Conservation (phyloP, 2,888 invertebrate species). For the Galeopsomyia nigrocyanea region DNA sequence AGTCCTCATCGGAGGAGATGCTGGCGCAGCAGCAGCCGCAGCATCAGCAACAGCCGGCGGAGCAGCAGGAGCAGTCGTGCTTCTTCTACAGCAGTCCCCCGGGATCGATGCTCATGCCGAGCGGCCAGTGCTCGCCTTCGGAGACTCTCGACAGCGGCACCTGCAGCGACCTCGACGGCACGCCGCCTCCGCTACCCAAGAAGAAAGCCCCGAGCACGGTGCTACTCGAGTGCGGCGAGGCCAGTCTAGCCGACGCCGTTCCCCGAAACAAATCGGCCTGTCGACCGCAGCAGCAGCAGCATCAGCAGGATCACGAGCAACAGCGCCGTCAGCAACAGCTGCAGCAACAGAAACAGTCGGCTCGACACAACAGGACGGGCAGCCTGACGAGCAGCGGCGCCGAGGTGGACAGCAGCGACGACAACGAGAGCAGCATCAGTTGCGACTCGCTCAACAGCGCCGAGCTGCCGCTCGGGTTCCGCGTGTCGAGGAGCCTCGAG, state of each 20-base stretch:
- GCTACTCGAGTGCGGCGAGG: conserved; percentile 49
- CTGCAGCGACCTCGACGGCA: conserved; percentile 85
- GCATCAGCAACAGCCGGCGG: conserved; percentile 48
- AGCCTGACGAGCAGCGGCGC: conserved; percentile 76
- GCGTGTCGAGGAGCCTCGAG: conserved; percentile 16
- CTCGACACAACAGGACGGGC: conserved; percentile 69
- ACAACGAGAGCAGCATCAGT: conserved; percentile 82
- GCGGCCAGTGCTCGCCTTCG: conserved; percentile 86
- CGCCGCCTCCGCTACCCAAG: conserved; percentile 78
- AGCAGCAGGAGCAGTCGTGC: conserved; percentile 57
- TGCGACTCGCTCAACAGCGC: conserved; percentile 86
- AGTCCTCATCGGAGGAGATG: conserved; percentile 21
- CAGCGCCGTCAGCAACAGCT: conserved; percentile 72
- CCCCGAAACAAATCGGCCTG: too few relatives aligned
- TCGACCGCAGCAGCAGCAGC: conserved; percentile 45
- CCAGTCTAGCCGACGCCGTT: too few relatives aligned
- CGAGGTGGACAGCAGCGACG: conserved; percentile 80
- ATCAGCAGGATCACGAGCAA: conserved; percentile 68
- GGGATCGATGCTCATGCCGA: conserved; percentile 77
- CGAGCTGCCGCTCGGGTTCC: conserved; percentile 70
- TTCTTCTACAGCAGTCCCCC: conserved; percentile 76
- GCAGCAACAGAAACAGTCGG: conserved; percentile 61
- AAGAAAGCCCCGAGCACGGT: conserved; percentile 72
- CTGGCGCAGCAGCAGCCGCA: not conserved
- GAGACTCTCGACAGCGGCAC: conserved; percentile 89